phyloP scores from a whole-genome alignment of 2,113 vertebrate genomes.

The Cricetomys ansorgei region DNA sequence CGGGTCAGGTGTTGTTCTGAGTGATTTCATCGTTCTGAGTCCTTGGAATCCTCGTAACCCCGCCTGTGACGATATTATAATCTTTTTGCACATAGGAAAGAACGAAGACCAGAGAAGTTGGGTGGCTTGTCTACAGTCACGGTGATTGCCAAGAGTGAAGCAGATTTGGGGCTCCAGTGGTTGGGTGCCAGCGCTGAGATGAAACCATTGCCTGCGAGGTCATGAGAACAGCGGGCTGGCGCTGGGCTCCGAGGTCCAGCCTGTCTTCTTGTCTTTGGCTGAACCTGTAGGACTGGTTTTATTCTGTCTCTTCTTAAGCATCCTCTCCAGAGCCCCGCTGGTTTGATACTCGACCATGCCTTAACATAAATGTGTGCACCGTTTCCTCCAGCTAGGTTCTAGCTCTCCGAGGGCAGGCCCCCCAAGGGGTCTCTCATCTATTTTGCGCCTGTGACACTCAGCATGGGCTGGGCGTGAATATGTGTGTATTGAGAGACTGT shows the following conservation, averaged over 20 bases:
- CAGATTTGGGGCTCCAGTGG: neutral
- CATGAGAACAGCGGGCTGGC: neutral
- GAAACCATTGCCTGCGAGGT: neutral
- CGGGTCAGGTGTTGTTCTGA: neutral
- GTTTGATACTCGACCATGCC: neutral
- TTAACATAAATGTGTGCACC: too few species aligned
- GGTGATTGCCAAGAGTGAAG: neutral
- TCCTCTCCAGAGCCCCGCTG: neutral
- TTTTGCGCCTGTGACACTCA: neutral
- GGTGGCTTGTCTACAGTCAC: neutral
- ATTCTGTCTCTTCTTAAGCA: neutral
- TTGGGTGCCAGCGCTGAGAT: neutral
- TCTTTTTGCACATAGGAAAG: neutral
- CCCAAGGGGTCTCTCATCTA: neutral
- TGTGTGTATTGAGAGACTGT: accelerated
- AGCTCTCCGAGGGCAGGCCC: neutral
- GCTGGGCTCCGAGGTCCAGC: neutral
- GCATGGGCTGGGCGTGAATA: accelerated
- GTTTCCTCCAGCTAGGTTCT: neutral
- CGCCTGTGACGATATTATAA: neutral
- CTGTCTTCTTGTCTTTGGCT: neutral
- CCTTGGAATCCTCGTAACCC: neutral
- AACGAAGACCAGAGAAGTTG: neutral
- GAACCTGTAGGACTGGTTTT: neutral
- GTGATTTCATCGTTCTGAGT: too few species aligned